Conservation (phyloP, 2,797 vertebrate species). For the Phoeniculus purpureus region DNA sequence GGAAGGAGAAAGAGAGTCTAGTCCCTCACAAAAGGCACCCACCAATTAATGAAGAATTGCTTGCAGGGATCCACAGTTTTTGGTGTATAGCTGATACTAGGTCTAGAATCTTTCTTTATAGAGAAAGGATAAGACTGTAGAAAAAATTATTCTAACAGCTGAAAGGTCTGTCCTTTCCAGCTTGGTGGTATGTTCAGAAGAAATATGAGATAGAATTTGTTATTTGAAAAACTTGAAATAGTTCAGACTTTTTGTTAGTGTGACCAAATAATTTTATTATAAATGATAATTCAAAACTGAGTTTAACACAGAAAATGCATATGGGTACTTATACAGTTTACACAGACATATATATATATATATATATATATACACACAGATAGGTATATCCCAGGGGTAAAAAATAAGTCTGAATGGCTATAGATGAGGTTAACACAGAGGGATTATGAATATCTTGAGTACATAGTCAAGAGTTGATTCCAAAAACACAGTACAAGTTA, state of each 20-base stretch:
- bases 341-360: too few species aligned
- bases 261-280: background rate
- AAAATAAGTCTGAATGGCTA: background rate
- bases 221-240: background rate
- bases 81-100: background rate
- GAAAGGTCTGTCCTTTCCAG: background rate
- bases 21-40: background rate
- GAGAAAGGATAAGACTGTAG: background rate
- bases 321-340: background rate
- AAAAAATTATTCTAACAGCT: background rate
- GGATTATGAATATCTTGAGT: background rate
- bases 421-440: background rate
- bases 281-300: background rate
- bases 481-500: background rate
- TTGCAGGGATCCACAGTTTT: background rate
- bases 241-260: background rate
- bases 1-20: background rate
- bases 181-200: background rate
- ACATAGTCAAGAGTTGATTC: background rate
- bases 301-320: background rate
- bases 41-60: background rate
- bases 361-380: background rate
- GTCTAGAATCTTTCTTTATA: background rate
- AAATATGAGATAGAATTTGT: background rate
- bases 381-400: background rate